Base-by-base conservation (phyloP, 1,140 invertebrate species). In the Adelges cooleyi region DNA sequence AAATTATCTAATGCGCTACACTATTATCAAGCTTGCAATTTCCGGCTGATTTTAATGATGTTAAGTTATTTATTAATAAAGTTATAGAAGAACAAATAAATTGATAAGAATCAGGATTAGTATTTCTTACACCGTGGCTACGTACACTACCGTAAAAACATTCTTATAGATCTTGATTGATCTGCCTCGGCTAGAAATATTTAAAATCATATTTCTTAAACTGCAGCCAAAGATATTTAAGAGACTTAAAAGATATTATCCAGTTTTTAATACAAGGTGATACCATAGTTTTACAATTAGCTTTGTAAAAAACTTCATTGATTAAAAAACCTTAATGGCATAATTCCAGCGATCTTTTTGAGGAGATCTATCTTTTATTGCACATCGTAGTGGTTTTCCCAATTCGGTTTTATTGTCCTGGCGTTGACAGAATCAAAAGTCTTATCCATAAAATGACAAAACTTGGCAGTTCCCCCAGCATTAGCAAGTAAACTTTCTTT, bases 31-130 rank as follows among this genome's bases (percentile, higher is more conserved):
- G 17, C 10, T 36, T 17, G 36, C 50, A 52, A 52, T 52, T 33
- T 13, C 27, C 50, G 13, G n/a, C 27, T 11, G 9, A 33, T 36
- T 52, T 52, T 33, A 36, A 10, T 13, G 50, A 52, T 4, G 11
- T 52, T 6, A 52, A 52, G n/a, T 49, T 49, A 49, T 49, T 49
- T 18, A 49, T 18, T 15, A 49, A 22, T 49, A 49, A 49, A 2
- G 49, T 52, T 52, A 18, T 52, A 33, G 36, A 52, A 3, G 50
- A 52, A 33, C 17, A 52, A 33, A 52, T 36, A 18, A 52, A 52
- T 33, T 52, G 50, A 11, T 33, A 52, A 36, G 2, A 33, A 29
- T 52, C 15, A 11, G 50, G 50, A 52, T 52, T 52, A 10, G 36
- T 52, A 3, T 33, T 52, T 13, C 50, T 33, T 4, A 52, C 11